These are phyloP conservation scores for Eupithecia tripunctaria DNA, from an alignment of 2,888 invertebrate genomes.

Conservation along the genomic window DNA sequence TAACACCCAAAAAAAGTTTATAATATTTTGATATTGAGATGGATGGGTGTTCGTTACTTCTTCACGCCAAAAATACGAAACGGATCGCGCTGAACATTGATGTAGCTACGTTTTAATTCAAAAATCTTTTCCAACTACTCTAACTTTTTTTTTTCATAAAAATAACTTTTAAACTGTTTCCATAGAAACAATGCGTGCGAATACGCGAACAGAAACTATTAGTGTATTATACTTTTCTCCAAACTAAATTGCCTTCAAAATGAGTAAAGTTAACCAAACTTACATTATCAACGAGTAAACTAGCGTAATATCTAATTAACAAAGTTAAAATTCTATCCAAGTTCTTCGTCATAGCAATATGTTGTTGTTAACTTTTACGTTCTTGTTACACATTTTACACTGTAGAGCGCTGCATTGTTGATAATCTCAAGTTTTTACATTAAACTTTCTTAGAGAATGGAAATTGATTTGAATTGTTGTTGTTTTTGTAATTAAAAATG, in stretches of 20 bases:
- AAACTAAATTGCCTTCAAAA: background rate
- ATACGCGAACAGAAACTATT: too few relatives aligned
- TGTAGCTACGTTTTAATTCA: too few relatives aligned
- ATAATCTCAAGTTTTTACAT: conserved; percentile 38
- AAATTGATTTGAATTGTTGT: conserved; percentile 28
- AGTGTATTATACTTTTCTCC: background rate
- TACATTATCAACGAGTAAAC: background rate
- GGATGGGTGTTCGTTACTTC: too few relatives aligned
- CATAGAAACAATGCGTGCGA: too few relatives aligned
- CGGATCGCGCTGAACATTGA: too few relatives aligned
- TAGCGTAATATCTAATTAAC: conserved; percentile 15
- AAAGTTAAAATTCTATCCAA: conserved; percentile 22
- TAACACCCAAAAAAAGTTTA: too few relatives aligned
- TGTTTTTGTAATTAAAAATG: conserved; percentile 27
- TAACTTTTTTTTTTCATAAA: too few relatives aligned
- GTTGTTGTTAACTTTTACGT: conserved; percentile 26
- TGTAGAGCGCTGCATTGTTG: conserved; percentile 33
- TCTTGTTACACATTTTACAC: conserved; percentile 21
- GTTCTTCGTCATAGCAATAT: conserved; percentile 16
- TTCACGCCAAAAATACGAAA: too few relatives aligned
- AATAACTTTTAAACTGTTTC: too few relatives aligned
- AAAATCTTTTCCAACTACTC: too few relatives aligned
- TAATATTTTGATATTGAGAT: too few relatives aligned
- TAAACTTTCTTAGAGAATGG: conserved; percentile 29
- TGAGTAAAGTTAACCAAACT: background rate